A percentile compares a stretch with the other conserved stretches of the same genome.
Evolutionary conservation across 2,888 invertebrate species (phyloP).

Genomic region (Dromius quadrimaculatus): DNA sequence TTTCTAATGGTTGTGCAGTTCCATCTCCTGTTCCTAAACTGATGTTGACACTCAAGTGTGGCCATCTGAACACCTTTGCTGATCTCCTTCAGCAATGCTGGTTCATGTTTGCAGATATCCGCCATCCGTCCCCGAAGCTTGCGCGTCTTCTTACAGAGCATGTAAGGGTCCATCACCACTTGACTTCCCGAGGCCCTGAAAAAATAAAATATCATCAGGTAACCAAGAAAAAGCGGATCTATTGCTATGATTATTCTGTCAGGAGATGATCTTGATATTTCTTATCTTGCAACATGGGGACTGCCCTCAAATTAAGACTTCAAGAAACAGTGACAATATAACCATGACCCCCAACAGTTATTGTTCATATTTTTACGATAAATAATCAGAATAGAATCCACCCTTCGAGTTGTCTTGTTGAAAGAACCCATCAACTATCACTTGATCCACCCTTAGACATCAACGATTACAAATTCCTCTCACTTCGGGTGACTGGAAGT

Average conservation of each 20-base stretch:
- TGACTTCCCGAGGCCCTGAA: constrained; percentile 73
- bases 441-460: background rate
- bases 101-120: constrained; percentile 88
- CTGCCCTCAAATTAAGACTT: background rate
- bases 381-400: no score
- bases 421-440: background rate
- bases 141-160: constrained; percentile 88
- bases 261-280: background rate
- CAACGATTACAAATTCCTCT: background rate
- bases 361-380: no score
- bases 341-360: background rate
- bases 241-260: background rate
- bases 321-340: background rate
- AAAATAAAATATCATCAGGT: background rate
- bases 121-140: constrained; percentile 82
- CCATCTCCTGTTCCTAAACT: constrained; percentile 88
- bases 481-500: background rate
- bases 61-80: constrained; percentile 85
- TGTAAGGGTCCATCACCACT: constrained; percentile 88
- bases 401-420: background rate
- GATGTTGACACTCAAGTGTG: constrained; percentile 88
- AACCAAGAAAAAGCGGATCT: background rate
- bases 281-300: background rate
- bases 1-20: constrained; percentile 87
- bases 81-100: constrained; percentile 84